Base-by-base conservation (phyloP, 2,888 invertebrate genomes). In the Sinelater perroti region DNA sequence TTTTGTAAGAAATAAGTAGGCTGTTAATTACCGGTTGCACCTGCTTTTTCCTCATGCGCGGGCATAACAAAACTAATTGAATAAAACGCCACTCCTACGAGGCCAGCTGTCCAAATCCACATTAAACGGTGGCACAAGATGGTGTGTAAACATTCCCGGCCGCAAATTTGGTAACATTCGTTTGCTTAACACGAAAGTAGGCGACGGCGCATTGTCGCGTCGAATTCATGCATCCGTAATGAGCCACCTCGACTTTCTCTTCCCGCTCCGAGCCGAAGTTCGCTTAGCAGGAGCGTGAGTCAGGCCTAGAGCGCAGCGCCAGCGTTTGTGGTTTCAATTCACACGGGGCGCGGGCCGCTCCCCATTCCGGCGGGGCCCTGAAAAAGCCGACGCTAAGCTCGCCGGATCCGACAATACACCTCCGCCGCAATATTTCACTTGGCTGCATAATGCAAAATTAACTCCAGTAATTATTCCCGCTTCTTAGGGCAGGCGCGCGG, bases 391-490 rank as follows among this genome's bases (percentile, higher is more conserved):
- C n/a, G n/a, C n/a, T n/a, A n/a, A n/a, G n/a, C n/a, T n/a, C n/a
- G n/a, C n/a, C n/a, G n/a, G n/a, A n/a, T n/a, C n/a, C n/a, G n/a
- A n/a, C n/a, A n/a, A 67, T 60, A 67, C 70, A 67, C 69, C 69
- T 68, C 65, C 68, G 59, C 61, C 33, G 51, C 57, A 38, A 66
- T 69, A 69, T 62, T 61, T 69, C 68, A 69, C 60, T 63, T 64
- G 49, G 54, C 46, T 60, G 62, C 61, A 67, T 67, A 70, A 70
- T 63, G 65, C 62, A 67, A 67, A 67, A 69, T 70, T 68, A 70
- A 64, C 64, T 65, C 28, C 56, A 60, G 69, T 70, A 68, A 70
- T 69, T 70, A 68, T 45, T 56, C 21, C 50, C 62, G 59, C 61
- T 63, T 53, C 35, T 66, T 49, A 56, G 44, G 16, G 65, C 35